Evolutionary conservation across 1,140 invertebrate species (phyloP), one percentile per base, ranked within the genome.

Genomic region (Cherax destructor): DNA sequence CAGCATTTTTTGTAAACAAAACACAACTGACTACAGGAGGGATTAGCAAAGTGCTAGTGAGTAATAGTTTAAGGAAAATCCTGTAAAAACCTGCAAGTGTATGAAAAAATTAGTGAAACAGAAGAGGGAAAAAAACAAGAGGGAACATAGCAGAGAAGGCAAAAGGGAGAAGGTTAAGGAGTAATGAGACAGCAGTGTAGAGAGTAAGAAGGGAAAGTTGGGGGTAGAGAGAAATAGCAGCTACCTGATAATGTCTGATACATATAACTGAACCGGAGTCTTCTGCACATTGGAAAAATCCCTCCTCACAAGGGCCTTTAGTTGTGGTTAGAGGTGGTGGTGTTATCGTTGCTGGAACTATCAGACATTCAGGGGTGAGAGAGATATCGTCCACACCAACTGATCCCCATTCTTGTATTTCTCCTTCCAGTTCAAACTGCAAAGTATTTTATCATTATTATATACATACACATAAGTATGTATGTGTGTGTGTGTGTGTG

Each of bases 341-440:
- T 21, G 69, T 49, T 21, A 49, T 21, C 5, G 59, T 83, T 41
- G n/a, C n/a, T 3, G 65, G 56, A 30, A n/a, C 72, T 61, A 87
- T 24, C 13, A 79, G 41, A 76, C 92, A 92, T 30, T 49, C 85
- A 49, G 92, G 80, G 21, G 92, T 83, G 59, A 92, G 41, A 65
- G 89, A 92, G 78, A 92, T 61, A 76, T 92, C 92, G 65, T 92
- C 92, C 18, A 92, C 21, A 2, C 76, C 87, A 24, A 86, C 80
- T 49, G 85, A 80, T n/a, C 92, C 86, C 65, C 50, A 76, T 74
- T 72, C 69, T 30, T 72, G 4, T 4, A 61, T 85, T 4, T 83
- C 76, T 76, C n/a, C 80, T 47, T 52, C 77, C 7, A 85, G 10
- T 47, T 72, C 76, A 69, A 69, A 69, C 78, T 88, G 56, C 21